Evolutionary conservation across 1,140 invertebrate genomes (phyloP), one percentile per base, ranked within the genome.

Genomic region (Trachelipus rathkii): DNA sequence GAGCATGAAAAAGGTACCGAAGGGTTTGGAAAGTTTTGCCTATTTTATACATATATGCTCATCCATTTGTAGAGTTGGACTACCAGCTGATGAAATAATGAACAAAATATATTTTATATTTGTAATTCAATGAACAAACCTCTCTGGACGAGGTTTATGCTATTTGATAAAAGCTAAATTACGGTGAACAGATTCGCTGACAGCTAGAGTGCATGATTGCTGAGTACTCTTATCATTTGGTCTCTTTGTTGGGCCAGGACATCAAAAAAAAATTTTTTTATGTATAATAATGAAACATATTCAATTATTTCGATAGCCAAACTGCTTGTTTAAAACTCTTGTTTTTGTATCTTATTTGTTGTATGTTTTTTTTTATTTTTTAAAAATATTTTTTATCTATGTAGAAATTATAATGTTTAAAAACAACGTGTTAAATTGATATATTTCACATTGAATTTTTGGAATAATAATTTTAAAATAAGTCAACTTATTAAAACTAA

Each of bases 31-130:
- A 60, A 60, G 8, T 33, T 60, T 60, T 60, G 50, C 50, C 50
- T 60, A 60, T 60, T 60, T 60, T 60, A 60, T 60, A 60, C 50
- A 60, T 50, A 50, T 60, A 60, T 19, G 4, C 50, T 60, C 11
- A 60, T 3, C 8, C 50, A 60, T 60, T 60, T 60, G 50, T 60
- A 60, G 50, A 60, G 50, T 60, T 60, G 50, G 50, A 60, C 50
- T 60, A 8, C n/a, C n/a, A n/a, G n/a, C n/a, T 60, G 50, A 60
- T 60, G 50, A 60, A 60, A 60, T 60, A 60, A 60, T 60, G 50
- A 60, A 60, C 50, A 13, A 13, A 60, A 60, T 4, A 60, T 15
- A 60, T 60, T 4, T 33, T 33, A 3, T 60, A 60, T 60, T 19
- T 60, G 50, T 60, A 60, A 60, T 19, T 60, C 50, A 60, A 4